Evolutionary conservation across 2,888 invertebrate genomes (phyloP).

Genomic region (Pyrgus malvae): DNA sequence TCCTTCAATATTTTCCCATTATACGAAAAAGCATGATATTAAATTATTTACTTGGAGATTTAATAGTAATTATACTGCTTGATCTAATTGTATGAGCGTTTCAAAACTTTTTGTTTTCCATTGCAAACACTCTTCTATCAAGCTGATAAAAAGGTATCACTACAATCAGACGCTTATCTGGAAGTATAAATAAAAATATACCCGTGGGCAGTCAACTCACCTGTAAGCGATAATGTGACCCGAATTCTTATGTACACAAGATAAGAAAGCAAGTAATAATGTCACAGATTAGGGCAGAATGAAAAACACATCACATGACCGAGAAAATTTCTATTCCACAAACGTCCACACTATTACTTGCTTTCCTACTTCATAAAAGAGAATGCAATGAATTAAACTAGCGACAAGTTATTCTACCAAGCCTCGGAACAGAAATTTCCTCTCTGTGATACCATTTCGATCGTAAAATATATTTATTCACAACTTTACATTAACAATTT

Average conservation of each 20-base stretch:
- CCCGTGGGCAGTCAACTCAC: slow-evolving; percentile 52
- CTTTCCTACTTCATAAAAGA: slow-evolving; percentile 61
- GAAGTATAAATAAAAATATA: slow-evolving; percentile 57
- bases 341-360: slow-evolving; percentile 58
- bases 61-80: not conserved
- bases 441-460: slow-evolving; percentile 55
- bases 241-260: slow-evolving; percentile 60
- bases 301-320: slow-evolving; percentile 63
- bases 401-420: slow-evolving; percentile 65
- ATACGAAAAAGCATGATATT: too few species aligned
- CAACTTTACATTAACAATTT: slow-evolving; percentile 36
- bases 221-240: slow-evolving; percentile 52
- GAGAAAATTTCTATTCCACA: slow-evolving; percentile 82
- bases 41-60: too few species aligned
- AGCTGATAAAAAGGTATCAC: slow-evolving; percentile 14
- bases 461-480: slow-evolving; percentile 33
- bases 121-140: slow-evolving; percentile 3
- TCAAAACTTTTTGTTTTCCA: slow-evolving; percentile 5
- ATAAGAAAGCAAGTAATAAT: slow-evolving; percentile 80
- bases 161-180: slow-evolving; percentile 48
- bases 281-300: slow-evolving; percentile 45
- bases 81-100: not conserved
- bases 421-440: slow-evolving; percentile 78
- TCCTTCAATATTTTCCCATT: too few species aligned
- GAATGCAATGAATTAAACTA: slow-evolving; percentile 36